Evolutionary conservation across 2,113 vertebrate genomes (phyloP), one percentile per base, ranked within the genome.

Genomic region (Suncus etruscus): DNA sequence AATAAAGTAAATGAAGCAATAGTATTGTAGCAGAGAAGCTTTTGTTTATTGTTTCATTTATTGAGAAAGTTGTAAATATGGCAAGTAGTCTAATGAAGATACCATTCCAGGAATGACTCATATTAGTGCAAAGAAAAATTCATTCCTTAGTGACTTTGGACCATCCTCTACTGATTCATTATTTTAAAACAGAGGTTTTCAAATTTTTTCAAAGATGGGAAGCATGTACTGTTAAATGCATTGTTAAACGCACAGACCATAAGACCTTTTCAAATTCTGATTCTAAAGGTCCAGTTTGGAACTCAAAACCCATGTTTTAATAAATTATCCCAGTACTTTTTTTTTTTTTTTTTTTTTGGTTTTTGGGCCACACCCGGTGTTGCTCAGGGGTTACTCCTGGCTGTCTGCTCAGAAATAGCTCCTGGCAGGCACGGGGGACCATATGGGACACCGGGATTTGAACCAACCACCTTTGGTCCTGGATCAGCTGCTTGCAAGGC

Each of bases 251-350:
- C 16, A 65, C 3, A 65, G n/a, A 78, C 69, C 29, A 32, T 29
- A 10, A 47, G 39, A 2, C 8, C 29, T 89, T 47, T 87, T 87
- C 25, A 83, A 45, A 86, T 86, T 68, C 32, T 68, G 12, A n/a
- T 72, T 51, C 45, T 72, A 58, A 48, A 74, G 69, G 78, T 76
- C 16, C 31, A 54, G 51, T 18, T 16, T 24, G 20, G 24, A 48
- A 69, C 25, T 4, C 20, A 77, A 16, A 25, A 87, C 83, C 68
- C 45, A 78, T 6, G 58, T 89, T 85, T 88, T 66, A 88, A 86
- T 79, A 70, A 89, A 61, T 27, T 84, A 31, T 92, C 61, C 79
- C 66, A 77, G n/a, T 65, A 25, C 25, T 31, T 58, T 24, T 82
- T 70, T n/a, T n/a, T n/a, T n/a, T n/a, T n/a, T n/a, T n/a, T n/a